Base-by-base conservation (phyloP, 2,888 invertebrate genomes). In the Hirtodrosophila confusa region DNA sequence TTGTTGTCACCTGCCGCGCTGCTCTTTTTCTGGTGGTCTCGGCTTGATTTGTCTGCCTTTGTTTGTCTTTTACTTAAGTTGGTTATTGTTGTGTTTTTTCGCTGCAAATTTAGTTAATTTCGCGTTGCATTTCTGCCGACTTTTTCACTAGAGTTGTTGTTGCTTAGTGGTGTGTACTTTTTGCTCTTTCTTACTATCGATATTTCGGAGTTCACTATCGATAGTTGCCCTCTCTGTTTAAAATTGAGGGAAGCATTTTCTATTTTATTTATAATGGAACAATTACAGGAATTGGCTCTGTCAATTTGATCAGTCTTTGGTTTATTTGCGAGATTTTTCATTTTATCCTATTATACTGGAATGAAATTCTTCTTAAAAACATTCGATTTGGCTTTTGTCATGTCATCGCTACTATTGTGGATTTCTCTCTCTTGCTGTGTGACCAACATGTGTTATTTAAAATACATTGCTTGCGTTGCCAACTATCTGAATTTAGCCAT, bases 71-170 rank as follows among this genome's bases (percentile, higher is more conserved):
- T 44, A 31, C 53, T 43, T 49, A 56, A 27, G 40, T 55, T 62
- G 36, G 36, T n/a, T 27, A 48, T 48, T 57, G 29, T 63, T 47
- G 44, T 45, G 64, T 69, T 69, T 55, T 60, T 69, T 66, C 29
- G 61, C 65, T 69, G 37, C 40, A 60, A 69, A 67, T 69, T 63
- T 65, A 73, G 55, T 73, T 73, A 76, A 65, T 67, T 82, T 78
- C 51, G 60, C 67, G 57, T 68, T 65, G 70, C 76, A 73, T 69
- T 70, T 77, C 70, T 62, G 75, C 78, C 68, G 75, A 74, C 62
- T 78, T 78, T 17, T 78, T 78, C 80, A 65, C 78, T 68, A 41
- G 37, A 55, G 62, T 69, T 58, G 56, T 74, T 67, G 67, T 51
- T 71, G 63, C 43, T 51, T 69, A 54, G 70, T 49, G 69, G 36